These are phyloP conservation scores for Dendronephthya gigantea DNA, from an alignment of 64 coral and sea anemone species.

Conservation along the genomic window DNA sequence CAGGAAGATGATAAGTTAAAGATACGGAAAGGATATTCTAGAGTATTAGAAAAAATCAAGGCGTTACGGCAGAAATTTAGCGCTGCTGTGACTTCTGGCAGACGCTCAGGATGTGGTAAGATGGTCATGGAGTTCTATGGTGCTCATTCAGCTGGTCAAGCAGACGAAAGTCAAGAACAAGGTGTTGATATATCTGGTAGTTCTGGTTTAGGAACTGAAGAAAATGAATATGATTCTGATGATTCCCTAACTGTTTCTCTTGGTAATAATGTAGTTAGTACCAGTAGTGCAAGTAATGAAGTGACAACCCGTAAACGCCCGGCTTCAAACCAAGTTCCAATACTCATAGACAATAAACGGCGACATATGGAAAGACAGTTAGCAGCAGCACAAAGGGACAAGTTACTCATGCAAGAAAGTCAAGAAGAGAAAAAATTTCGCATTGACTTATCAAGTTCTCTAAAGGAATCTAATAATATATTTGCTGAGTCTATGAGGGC, in stretches of 20 bases:
- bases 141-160: neutral
- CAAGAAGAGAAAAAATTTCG: slow-evolving; percentile 6
- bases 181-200: neutral
- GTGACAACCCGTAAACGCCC: neutral
- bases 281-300: neutral
- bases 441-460: neutral
- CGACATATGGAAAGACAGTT: slow-evolving; percentile 2
- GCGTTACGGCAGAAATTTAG: neutral
- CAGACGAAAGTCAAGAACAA: neutral
- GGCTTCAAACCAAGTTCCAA: neutral
- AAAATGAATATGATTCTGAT: neutral
- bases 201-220: neutral
- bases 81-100: neutral
- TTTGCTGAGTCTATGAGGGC: slow-evolving; percentile 12
- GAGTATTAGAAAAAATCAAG: neutral
- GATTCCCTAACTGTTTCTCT: too few relatives aligned
- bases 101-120: neutral
- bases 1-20: neutral
- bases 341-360: neutral
- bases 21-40: neutral
- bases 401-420: neutral
- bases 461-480: neutral
- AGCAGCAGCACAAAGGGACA: neutral
- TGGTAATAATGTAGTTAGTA: too few relatives aligned
- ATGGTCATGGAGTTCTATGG: slow-evolving; percentile 9